These are phyloP conservation scores for Sebastolobus altivelis DNA, from an alignment of 2,797 vertebrate species.

Conservation along the genomic window DNA sequence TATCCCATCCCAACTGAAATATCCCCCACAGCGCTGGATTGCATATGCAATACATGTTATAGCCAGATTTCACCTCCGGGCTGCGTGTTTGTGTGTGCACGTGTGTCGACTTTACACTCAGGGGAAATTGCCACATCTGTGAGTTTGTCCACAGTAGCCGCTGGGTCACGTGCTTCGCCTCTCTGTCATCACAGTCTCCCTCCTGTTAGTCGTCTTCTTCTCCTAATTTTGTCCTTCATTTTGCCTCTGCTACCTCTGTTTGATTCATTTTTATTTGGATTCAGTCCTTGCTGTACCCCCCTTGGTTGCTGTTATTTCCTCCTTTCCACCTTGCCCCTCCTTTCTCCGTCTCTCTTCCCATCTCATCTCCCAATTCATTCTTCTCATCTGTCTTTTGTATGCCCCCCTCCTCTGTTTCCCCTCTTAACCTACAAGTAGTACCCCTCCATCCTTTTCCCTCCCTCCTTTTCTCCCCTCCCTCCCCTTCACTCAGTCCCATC, in stretches of 20 bases:
- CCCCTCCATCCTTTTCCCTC: constrained; percentile 34
- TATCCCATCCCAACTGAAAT: constrained; percentile 28
- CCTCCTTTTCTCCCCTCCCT: constrained; percentile 45
- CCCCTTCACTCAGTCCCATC: constrained; percentile 69
- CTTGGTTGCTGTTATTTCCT: constrained; percentile 27
- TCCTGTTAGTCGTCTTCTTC: constrained; percentile 29
- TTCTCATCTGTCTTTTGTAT: constrained; percentile 24
- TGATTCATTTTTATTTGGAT: constrained; percentile 28
- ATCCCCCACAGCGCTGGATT: constrained; percentile 16
- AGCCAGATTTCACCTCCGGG: constrained; percentile 67
- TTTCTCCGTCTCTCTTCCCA: constrained; percentile 4
- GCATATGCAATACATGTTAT: constrained; percentile 52
- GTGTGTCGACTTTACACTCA: constrained; percentile 55
- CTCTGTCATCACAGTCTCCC: constrained; percentile 31
- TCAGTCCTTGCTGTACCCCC: constrained; percentile 6
- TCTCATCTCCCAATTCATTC: constrained; percentile 26
- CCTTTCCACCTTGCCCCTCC: constrained; percentile 28
- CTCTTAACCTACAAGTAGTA: constrained; percentile 44
- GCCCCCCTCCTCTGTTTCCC: constrained; percentile 14
- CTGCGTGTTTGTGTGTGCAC: constrained; percentile 50
- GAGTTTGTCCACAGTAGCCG: constrained; percentile 63
- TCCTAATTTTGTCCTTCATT: constrained; percentile 42
- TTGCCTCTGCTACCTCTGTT: constrained; percentile 5
- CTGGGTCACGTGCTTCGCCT: constrained; percentile 63
- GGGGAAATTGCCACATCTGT: constrained; percentile 74